Percentiles rank a stretch among this genome's conserved stretches.
Evolutionary conservation across 1,140 invertebrate species (phyloP).

Genomic region (Euura lappo): DNA sequence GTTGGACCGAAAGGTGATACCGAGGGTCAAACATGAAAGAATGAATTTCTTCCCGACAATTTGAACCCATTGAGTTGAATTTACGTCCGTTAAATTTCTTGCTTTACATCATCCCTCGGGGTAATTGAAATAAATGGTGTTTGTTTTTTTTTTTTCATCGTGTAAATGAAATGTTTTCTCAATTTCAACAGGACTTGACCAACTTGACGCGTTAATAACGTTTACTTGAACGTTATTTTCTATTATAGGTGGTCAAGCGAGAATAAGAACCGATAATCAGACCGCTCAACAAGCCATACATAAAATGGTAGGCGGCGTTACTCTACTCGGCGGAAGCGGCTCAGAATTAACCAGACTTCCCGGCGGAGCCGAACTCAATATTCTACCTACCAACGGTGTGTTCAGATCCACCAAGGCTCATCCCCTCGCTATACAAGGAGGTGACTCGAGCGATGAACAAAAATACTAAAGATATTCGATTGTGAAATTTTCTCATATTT

Average conservation of each 20-base stretch:
- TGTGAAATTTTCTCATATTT: no score
- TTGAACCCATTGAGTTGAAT: no score
- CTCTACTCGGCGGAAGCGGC: conserved; percentile 54
- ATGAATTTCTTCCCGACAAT: no score
- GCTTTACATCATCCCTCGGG: no score
- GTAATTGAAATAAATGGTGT: no score
- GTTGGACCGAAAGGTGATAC: no score
- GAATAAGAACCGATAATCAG: conserved; percentile 54
- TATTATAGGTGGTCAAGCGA: conserved; percentile 50
- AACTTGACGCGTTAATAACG: no score
- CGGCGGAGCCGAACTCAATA: conserved; percentile 57
- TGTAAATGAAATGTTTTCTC: no score
- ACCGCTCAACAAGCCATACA: conserved; percentile 53
- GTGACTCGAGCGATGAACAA: conserved; percentile 31
- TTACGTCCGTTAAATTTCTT: no score
- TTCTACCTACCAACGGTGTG: conserved; percentile 57
- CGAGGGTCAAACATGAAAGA: no score
- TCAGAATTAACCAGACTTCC: conserved; percentile 54
- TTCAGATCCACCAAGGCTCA: conserved; percentile 49
- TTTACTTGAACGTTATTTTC: not conserved
- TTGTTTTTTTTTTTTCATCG: no score
- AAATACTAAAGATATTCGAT: not conserved
- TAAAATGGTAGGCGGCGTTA: conserved; percentile 58
- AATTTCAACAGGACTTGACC: no score
- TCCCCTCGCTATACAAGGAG: conserved; percentile 50